phyloP scores from a whole-genome alignment of 2,113 vertebrate genomes.

The Phrynosoma blainvillii region DNA sequence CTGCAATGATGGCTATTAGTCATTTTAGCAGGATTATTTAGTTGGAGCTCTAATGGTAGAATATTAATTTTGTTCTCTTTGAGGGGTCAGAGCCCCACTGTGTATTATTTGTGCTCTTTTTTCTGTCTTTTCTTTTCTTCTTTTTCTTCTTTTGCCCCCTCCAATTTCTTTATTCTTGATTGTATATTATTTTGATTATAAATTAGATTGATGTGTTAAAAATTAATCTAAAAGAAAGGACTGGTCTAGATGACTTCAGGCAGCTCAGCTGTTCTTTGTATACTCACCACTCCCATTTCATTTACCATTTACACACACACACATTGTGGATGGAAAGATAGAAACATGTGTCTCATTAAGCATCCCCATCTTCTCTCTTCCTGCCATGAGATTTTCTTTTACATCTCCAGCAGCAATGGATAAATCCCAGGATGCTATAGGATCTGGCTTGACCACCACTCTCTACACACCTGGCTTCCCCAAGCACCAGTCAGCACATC shows the following conservation, averaged over 20 bases:
- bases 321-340: background rate
- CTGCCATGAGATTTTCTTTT: background rate
- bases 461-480: constrained; percentile 14
- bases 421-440: background rate
- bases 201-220: no score
- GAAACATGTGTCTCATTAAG: background rate
- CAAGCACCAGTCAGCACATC: background rate
- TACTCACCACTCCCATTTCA: background rate
- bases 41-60: no score
- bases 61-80: no score
- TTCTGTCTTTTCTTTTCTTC: no score
- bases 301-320: background rate
- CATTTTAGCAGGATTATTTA: no score
- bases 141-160: no score
- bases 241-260: background rate
- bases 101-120: no score
- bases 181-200: no score
- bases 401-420: background rate
- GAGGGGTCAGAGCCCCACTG: no score
- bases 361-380: background rate
- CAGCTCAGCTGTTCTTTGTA: background rate
- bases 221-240: no score
- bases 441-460: background rate
- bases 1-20: no score
- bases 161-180: no score